A percentile compares a stretch with the other conserved stretches of the same genome.
phyloP scores from a whole-genome alignment of 2,888 invertebrate genomes.

The Mythimna ferrago region DNA sequence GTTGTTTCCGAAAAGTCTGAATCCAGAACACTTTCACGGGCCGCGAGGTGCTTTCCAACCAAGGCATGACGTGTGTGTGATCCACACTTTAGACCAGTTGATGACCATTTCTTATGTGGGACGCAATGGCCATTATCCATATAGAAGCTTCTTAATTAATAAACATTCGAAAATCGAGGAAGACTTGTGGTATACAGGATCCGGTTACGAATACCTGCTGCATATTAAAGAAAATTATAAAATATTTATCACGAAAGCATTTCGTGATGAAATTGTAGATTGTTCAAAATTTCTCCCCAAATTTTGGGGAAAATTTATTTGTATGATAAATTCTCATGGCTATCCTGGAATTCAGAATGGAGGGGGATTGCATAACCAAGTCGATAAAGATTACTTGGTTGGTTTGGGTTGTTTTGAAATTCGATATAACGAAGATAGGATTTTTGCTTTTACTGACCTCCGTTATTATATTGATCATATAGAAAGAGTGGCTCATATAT shows the following conservation, averaged over 20 bases:
- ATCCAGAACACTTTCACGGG: slow-evolving; percentile 79
- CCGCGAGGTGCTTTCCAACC: slow-evolving; percentile 71
- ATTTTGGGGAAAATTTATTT: slow-evolving; percentile 82
- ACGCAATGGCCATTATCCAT: slow-evolving; percentile 63
- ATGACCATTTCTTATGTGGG: slow-evolving; percentile 2
- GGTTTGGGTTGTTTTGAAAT: slow-evolving; percentile 80
- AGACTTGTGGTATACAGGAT: slow-evolving; percentile 67
- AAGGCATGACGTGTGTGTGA: slow-evolving; percentile 73
- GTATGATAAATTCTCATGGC: slow-evolving; percentile 65
- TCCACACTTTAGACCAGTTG: slow-evolving; percentile 72
- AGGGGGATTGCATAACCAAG: slow-evolving; percentile 63
- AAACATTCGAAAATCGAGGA: background rate
- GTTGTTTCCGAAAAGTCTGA: slow-evolving; percentile 71
- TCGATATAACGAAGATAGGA: slow-evolving; percentile 76
- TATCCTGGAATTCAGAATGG: slow-evolving; percentile 75
- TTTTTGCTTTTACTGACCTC: slow-evolving; percentile 78
- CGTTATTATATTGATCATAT: slow-evolving; percentile 73
- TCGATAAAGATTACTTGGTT: slow-evolving; percentile 26
- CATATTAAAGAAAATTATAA: slow-evolving; percentile 77
- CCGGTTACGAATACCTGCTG: slow-evolving; percentile 71
- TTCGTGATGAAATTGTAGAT: slow-evolving; percentile 59
- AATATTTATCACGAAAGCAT: slow-evolving; percentile 61
- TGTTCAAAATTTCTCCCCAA: slow-evolving; percentile 77
- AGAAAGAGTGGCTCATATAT: slow-evolving; percentile 59
- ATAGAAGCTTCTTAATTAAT: slow-evolving; percentile 41